Evolutionary conservation across 2,888 invertebrate genomes (phyloP).

Genomic region (Troides helena): DNA sequence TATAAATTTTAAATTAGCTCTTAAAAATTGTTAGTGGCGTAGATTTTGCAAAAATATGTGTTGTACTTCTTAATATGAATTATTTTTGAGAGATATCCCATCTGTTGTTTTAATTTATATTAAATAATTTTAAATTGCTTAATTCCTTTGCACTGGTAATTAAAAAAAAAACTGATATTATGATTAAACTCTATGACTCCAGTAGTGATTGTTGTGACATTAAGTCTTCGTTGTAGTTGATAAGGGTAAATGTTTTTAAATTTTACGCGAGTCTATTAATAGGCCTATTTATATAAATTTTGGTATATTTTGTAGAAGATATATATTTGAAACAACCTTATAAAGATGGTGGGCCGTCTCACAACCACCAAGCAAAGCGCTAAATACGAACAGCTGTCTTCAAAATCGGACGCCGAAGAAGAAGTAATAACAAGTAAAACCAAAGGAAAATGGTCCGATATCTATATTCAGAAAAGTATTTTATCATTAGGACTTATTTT

Average conservation of each 20-base stretch:
- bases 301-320: conserved; percentile 43
- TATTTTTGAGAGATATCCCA: no score
- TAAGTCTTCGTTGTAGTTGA: neutral
- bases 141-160: no score
- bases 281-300: neutral
- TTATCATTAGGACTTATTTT: conserved; percentile 82
- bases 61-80: no score
- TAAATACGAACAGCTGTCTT: conserved; percentile 75
- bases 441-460: conserved; percentile 62
- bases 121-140: no score
- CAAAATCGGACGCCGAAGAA: conserved; percentile 62
- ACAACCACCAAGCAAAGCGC: conserved; percentile 60
- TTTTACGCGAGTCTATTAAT: neutral
- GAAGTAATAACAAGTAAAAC: conserved; percentile 63
- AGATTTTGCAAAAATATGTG: no score
- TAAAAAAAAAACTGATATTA: no score
- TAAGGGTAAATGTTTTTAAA: conserved; percentile 11
- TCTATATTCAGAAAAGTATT: conserved; percentile 64
- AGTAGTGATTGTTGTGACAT: conserved; percentile 1
- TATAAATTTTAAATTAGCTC: no score
- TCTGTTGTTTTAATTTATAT: no score
- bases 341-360: conserved; percentile 41
- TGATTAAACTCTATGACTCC: no score
- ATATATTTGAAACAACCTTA: conserved; percentile 51
- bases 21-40: no score